phyloP scores from a whole-genome alignment of 2,113 vertebrate species.

The Oreochromis tanganicae region DNA sequence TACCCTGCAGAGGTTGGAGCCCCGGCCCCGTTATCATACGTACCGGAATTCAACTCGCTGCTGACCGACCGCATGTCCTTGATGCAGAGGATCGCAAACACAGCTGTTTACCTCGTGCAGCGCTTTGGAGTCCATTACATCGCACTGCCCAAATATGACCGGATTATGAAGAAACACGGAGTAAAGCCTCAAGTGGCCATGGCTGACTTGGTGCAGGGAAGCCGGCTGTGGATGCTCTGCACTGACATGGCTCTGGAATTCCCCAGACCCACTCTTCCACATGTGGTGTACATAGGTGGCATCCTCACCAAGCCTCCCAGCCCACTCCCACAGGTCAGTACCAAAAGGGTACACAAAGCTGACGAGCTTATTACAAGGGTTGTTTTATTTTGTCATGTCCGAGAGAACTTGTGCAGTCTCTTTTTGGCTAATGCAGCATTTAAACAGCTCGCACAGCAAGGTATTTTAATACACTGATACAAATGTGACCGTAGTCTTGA shows the following conservation, averaged over 20 bases:
- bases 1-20: slow-evolving; percentile 96
- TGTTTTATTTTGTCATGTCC: not conserved
- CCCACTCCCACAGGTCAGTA: slow-evolving; percentile 90
- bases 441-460: not conserved
- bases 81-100: slow-evolving; percentile 87
- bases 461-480: not conserved
- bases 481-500: not conserved
- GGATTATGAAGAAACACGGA: slow-evolving; percentile 89
- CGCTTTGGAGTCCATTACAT: slow-evolving; percentile 91
- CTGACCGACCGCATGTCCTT: slow-evolving; percentile 94
- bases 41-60: slow-evolving; percentile 96
- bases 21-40: slow-evolving; percentile 90
- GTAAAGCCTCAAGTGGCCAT: slow-evolving; percentile 83
- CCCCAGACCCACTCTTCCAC: slow-evolving; percentile 92
- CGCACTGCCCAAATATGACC: slow-evolving; percentile 92
- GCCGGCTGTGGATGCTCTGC: slow-evolving; percentile 96
- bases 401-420: not conserved
- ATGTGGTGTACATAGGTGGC: slow-evolving; percentile 96
- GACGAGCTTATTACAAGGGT: not conserved
- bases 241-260: slow-evolving; percentile 97
- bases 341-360: not conserved
- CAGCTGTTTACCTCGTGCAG: slow-evolving; percentile 86
- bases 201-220: slow-evolving; percentile 90
- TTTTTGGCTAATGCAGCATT: not conserved
- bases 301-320: slow-evolving; percentile 90